Percentiles rank a stretch among this genome's conserved stretches.
These are phyloP conservation scores for Rhaphigaster nebulosa DNA, from an alignment of 2,888 invertebrate genomes.

Conservation along the genomic window DNA sequence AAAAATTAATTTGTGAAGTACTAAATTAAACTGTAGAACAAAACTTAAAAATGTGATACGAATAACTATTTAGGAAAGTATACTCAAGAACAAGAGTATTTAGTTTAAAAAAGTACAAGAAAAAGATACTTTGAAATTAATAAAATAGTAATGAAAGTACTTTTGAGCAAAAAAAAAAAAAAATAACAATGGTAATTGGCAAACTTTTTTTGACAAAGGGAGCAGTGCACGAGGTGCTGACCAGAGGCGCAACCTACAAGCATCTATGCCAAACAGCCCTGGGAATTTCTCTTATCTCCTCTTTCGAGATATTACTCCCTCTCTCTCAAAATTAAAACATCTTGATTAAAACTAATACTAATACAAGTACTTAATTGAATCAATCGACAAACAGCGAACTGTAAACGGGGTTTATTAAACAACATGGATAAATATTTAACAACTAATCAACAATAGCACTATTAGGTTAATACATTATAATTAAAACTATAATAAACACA, in stretches of 20 bases:
- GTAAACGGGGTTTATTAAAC: background rate
- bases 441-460: background rate
- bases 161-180: background rate
- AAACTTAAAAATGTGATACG: background rate
- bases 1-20: background rate
- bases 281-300: conserved; percentile 57
- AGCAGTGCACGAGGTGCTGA: background rate
- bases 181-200: background rate
- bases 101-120: background rate
- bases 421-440: background rate
- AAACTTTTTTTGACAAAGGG: conserved; percentile 13
- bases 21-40: background rate
- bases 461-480: background rate
- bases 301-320: conserved; percentile 46
- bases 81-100: background rate
- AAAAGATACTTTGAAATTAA: background rate
- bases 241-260: conserved; percentile 48
- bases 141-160: background rate
- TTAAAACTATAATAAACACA: background rate
- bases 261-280: conserved; percentile 52
- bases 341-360: background rate
- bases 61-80: background rate
- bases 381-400: background rate
- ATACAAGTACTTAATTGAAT: background rate
- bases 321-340: background rate